These are phyloP conservation scores for Hylomyscus alleni DNA, from an alignment of 2,797 vertebrate genomes.

Conservation along the genomic window DNA sequence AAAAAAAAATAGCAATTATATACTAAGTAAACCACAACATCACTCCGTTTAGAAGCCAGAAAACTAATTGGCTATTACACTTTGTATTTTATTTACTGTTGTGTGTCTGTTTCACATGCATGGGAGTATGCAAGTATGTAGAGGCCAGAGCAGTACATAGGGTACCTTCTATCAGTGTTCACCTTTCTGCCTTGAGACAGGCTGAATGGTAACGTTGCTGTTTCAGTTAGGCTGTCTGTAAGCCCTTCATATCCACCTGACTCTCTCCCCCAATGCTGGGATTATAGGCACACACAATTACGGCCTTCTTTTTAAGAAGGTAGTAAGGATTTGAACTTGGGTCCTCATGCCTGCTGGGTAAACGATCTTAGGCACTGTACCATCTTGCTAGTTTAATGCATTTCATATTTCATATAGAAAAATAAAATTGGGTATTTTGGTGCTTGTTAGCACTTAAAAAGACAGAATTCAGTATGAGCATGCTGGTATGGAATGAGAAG, in stretches of 20 bases:
- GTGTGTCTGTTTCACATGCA: not conserved
- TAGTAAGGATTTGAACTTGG: not conserved
- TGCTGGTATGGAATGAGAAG: not conserved
- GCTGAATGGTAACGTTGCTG: not conserved
- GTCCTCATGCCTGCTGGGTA: not conserved
- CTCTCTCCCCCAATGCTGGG: not conserved
- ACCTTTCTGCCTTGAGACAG: not conserved
- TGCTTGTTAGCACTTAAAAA: slow-evolving; percentile 1
- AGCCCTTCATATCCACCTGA: not conserved
- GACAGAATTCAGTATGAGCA: not conserved
- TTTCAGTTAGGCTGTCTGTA: not conserved
- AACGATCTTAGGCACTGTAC: not conserved
- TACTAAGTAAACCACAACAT: not conserved
- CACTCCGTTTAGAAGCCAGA: not conserved
- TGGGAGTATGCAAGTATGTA: not conserved
- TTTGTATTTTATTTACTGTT: not conserved
- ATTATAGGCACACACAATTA: not conserved
- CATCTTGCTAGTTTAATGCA: not conserved
- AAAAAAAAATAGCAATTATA: not conserved
- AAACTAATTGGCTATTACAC: not conserved
- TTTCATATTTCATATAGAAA: slow-evolving; percentile 29
- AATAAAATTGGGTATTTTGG: not conserved
- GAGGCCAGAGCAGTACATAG: not conserved
- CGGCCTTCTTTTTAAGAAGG: not conserved
- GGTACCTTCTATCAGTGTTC: not conserved